Conservation (phyloP, 2,797 vertebrate genomes). For the Nasua narica region DNA sequence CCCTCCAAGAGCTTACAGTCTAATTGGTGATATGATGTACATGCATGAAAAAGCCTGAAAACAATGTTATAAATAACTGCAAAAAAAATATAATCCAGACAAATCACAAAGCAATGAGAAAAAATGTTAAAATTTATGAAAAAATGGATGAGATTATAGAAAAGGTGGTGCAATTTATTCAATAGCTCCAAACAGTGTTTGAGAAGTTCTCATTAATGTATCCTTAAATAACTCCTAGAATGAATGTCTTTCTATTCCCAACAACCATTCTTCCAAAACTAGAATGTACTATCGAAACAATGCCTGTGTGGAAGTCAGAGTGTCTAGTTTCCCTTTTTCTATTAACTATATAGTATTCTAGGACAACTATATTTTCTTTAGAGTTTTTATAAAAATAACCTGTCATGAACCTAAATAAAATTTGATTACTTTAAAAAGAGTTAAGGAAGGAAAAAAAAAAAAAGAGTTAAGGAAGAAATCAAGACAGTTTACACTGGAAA, state of each 20-base stretch:
- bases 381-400: conserved; percentile 48
- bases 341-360: background rate
- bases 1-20: conserved; percentile 26
- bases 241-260: background rate
- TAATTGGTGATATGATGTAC: background rate
- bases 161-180: background rate
- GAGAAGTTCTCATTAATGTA: conserved; percentile 7
- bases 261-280: conserved; percentile 29
- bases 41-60: conserved; percentile 13
- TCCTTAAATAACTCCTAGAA: conserved; percentile 6
- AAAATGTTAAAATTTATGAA: conserved; percentile 18
- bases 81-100: conserved; percentile 46
- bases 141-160: background rate
- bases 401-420: conserved; percentile 32
- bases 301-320: background rate
- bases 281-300: background rate
- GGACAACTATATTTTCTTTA: conserved; percentile 44
- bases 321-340: background rate
- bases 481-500: conserved; percentile 39
- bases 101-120: conserved; percentile 46
- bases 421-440: conserved; percentile 36
- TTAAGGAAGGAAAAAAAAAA: conserved; percentile 47
- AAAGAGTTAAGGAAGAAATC: conserved; percentile 50
- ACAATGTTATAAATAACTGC: background rate
- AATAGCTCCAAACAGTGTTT: conserved; percentile 5